Evolutionary conservation across 2,888 invertebrate species (phyloP), one percentile per base, ranked within the genome.

Genomic region (Mythimna lalbum): DNA sequence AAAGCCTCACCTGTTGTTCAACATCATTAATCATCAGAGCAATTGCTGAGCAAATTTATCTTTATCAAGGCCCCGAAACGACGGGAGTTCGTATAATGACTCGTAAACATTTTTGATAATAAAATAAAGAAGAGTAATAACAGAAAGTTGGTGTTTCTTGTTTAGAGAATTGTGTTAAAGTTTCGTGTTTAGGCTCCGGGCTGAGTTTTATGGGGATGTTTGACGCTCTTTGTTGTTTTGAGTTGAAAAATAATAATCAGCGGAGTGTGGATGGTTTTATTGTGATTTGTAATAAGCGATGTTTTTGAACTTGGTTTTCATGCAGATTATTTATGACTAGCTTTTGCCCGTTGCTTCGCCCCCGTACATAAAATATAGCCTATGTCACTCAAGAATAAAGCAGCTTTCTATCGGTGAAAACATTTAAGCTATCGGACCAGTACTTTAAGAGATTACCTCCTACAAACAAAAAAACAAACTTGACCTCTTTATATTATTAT

Each of bases 1-100:
- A 84, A 83, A 77, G 78, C 76, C 69, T 77, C 76, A 83, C 84
- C 84, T 85, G 84, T 85, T 83, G 85, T 84, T 72, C 79, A 70
- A 76, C 64, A 74, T 82, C 90, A 89, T 92, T 90, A 90, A 92
- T 91, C 91, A 90, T 88, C 50, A 70, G 39, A 78, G 86, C 86
- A 84, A 87, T 87, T 81, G 84, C 82, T 73, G 69, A 81, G 73
- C 78, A 80, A 90, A 90, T 91, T 90, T 87, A 90, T 91, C 90
- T 91, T 91, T 89, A 91, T 91, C 90, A 91, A 82, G 82, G 78
- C 78, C 61, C 71, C 75, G 75, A 82, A 82, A 82, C 78, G 84
- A 78, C 73, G 80, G 81, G 73, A 85, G 80, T 73, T 73, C 70
- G 82, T 74, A 84, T 87, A 87, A 87, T 87, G 86, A 86, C 83